Percentiles rank a stretch among this genome's conserved stretches.
These are phyloP conservation scores for Epinephelus malabaricus DNA, from an alignment of 2,797 vertebrate genomes.

Conservation along the genomic window DNA sequence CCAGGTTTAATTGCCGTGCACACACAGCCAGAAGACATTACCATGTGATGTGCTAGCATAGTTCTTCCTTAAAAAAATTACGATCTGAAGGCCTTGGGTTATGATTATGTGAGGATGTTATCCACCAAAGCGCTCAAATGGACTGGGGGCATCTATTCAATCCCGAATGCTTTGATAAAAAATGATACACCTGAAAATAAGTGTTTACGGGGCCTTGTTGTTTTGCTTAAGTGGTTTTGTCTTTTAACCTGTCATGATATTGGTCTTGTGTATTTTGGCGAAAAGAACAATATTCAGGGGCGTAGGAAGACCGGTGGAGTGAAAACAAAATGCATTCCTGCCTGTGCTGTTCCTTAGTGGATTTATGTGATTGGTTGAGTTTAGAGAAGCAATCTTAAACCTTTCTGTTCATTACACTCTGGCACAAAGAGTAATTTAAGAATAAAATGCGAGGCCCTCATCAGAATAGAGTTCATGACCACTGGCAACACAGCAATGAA, in stretches of 20 bases:
- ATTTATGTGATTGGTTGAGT: conserved; percentile 41
- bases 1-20: conserved; percentile 79
- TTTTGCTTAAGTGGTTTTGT: conserved; percentile 31
- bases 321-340: conserved; percentile 11
- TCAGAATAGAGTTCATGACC: conserved; percentile 46
- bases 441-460: conserved; percentile 29
- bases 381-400: conserved; percentile 43
- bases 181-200: conserved; percentile 54
- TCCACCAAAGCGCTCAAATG: conserved; percentile 49
- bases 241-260: conserved; percentile 1
- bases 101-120: conserved; percentile 68
- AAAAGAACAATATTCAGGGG: neutral
- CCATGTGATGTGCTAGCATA: conserved; percentile 62
- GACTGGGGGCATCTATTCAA: conserved; percentile 49
- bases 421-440: conserved; percentile 26
- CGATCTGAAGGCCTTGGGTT: conserved; percentile 61
- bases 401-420: conserved; percentile 33
- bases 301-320: neutral
- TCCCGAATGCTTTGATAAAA: conserved; percentile 23
- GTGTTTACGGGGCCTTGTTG: neutral
- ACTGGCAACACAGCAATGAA: conserved; percentile 43
- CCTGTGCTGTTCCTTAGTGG: neutral
- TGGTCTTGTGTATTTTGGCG: neutral
- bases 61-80: conserved; percentile 62
- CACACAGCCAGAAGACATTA: conserved; percentile 75